These are phyloP conservation scores for Netelia fuscicornis DNA, from an alignment of 2,888 invertebrate species.

Conservation along the genomic window DNA sequence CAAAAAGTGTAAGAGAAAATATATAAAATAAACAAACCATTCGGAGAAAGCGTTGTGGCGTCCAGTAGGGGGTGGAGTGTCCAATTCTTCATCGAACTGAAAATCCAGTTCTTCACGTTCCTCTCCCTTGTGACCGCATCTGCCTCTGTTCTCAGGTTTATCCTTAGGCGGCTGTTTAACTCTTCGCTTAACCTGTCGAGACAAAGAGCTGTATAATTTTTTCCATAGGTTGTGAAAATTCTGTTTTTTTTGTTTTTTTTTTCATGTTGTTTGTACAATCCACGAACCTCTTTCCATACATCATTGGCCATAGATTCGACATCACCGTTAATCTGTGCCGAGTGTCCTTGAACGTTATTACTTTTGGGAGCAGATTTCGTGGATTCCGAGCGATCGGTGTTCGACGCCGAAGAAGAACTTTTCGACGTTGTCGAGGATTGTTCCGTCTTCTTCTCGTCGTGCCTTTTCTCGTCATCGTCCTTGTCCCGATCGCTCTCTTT, in stretches of 20 bases:
- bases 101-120: conserved; percentile 96
- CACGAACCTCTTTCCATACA: conserved; percentile 87
- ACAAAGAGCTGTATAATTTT: conserved; percentile 11
- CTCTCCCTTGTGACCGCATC: conserved; percentile 75
- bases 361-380: conserved; percentile 20
- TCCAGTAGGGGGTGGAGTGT: conserved; percentile 90
- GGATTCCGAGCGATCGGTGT: conserved; percentile 31
- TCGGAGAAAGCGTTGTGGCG: conserved; percentile 93
- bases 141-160: conserved; percentile 77
- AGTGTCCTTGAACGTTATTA: conserved; percentile 53
- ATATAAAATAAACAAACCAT: conserved; percentile 86
- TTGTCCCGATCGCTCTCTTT: conserved; percentile 55
- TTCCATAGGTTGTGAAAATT: too few species aligned
- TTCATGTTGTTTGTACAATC: conserved; percentile 39
- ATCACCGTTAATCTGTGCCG: conserved; percentile 75
- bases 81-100: conserved; percentile 98
- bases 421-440: not conserved
- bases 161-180: conserved; percentile 82
- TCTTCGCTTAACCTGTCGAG: conserved; percentile 84
- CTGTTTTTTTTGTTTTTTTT: conserved; percentile 14
- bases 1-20: not conserved
- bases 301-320: conserved; percentile 81
- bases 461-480: conserved; percentile 72
- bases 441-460: conserved; percentile 50
- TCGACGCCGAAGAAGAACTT: conserved; percentile 29